Evolutionary conservation across 2,797 vertebrate genomes (phyloP).

Genomic region (Staurois parvus): DNA sequence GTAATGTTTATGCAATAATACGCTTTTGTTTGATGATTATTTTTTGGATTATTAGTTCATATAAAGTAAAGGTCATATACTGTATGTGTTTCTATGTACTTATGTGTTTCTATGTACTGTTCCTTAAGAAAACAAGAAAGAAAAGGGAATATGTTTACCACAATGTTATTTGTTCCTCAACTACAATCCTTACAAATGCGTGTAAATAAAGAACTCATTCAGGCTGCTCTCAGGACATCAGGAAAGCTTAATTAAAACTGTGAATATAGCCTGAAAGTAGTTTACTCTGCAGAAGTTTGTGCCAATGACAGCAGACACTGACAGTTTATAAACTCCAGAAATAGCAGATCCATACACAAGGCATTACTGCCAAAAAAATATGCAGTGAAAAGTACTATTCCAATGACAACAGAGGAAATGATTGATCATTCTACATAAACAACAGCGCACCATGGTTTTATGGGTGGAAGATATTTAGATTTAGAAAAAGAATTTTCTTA

Average conservation of each 20-base stretch:
- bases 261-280: background rate
- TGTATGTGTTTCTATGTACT: too few relatives aligned
- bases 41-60: background rate
- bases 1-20: background rate
- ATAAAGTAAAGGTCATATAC: too few relatives aligned
- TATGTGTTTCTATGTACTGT: background rate
- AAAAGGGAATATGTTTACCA: background rate
- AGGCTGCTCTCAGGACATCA: background rate
- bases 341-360: background rate
- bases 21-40: background rate
- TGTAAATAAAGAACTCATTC: background rate
- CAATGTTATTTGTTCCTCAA: background rate
- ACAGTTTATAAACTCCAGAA: background rate
- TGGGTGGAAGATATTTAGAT: too few relatives aligned
- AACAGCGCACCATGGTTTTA: too few relatives aligned
- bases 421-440: too few relatives aligned
- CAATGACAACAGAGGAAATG: too few relatives aligned
- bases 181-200: background rate
- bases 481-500: too few relatives aligned
- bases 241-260: background rate
- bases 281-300: background rate
- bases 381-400: too few relatives aligned
- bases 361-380: too few relatives aligned
- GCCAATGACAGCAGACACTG: background rate
- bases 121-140: background rate